Conservation (phyloP, 2,888 invertebrate species). For the Agrochola lota region DNA sequence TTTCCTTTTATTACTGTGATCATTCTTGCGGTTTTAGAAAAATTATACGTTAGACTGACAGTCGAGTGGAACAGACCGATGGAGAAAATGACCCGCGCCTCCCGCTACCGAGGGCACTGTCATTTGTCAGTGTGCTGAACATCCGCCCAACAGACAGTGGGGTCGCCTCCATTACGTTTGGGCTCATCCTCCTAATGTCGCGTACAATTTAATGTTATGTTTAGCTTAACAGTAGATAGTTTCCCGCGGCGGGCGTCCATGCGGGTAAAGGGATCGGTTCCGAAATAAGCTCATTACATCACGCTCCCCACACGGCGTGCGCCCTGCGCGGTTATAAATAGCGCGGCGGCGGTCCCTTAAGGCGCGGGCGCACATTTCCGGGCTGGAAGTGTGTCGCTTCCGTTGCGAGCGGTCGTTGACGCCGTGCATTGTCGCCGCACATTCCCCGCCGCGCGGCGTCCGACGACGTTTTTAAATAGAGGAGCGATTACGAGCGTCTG, state of each 20-base stretch:
- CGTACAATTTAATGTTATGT: slow-evolving; percentile 39
- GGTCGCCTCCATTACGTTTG: slow-evolving; percentile 24
- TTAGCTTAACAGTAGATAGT: slow-evolving; percentile 53
- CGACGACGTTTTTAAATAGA: slow-evolving; percentile 89
- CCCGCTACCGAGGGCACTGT: slow-evolving; percentile 28
- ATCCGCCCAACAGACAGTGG: slow-evolving; percentile 27
- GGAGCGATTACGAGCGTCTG: slow-evolving; percentile 89
- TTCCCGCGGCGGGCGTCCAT: slow-evolving; percentile 54
- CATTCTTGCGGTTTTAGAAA: slow-evolving; percentile 61
- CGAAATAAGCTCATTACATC: slow-evolving; percentile 83
- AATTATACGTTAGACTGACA: slow-evolving; percentile 58
- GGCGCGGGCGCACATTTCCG: slow-evolving; percentile 89
- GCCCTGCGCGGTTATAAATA: slow-evolving; percentile 86
- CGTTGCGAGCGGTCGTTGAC: slow-evolving; percentile 89
- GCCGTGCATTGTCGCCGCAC: slow-evolving; percentile 87
- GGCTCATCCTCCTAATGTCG: slow-evolving; percentile 39
- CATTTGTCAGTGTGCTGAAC: slow-evolving; percentile 23
- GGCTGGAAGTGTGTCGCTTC: slow-evolving; percentile 90
- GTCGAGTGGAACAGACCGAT: slow-evolving; percentile 42
- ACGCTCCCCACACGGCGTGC: slow-evolving; percentile 76
- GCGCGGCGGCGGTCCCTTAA: slow-evolving; percentile 86
- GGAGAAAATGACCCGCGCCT: slow-evolving; percentile 31
- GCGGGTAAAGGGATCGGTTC: slow-evolving; percentile 73
- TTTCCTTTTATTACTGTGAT: slow-evolving; percentile 68
- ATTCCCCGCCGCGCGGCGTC: slow-evolving; percentile 86